A percentile compares a stretch with the other conserved stretches of the same genome.
These are phyloP conservation scores for Epinotia nisella DNA, from an alignment of 2,888 invertebrate genomes.

Conservation along the genomic window DNA sequence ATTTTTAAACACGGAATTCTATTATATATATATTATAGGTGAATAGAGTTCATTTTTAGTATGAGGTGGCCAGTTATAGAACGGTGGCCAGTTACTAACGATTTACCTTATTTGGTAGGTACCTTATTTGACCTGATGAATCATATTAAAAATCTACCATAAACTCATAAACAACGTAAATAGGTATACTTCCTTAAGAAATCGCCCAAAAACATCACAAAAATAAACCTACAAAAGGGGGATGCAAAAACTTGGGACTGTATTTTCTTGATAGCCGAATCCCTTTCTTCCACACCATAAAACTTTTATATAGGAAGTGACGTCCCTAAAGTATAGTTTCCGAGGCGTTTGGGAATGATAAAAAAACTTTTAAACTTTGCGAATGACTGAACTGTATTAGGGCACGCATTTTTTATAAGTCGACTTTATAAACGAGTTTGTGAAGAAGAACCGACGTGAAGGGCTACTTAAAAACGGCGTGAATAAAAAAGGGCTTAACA, in stretches of 20 bases:
- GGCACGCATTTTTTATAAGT: slow-evolving; percentile 54
- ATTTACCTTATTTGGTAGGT: no score
- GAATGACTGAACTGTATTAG: slow-evolving; percentile 61
- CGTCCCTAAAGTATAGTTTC: slow-evolving; percentile 76
- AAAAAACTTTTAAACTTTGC: slow-evolving; percentile 62
- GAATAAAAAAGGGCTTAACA: background rate
- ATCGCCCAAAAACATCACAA: slow-evolving; percentile 34
- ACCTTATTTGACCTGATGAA: no score
- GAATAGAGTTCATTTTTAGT: no score
- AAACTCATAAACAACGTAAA: background rate
- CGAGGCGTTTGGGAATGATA: slow-evolving; percentile 68
- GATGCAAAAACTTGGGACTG: slow-evolving; percentile 72
- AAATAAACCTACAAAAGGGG: slow-evolving; percentile 64
- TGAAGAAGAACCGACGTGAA: slow-evolving; percentile 6
- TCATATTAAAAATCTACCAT: background rate
- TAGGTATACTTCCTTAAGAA: background rate
- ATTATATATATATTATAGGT: no score
- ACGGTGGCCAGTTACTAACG: no score
- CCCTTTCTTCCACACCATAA: slow-evolving; percentile 80
- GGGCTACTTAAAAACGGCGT: background rate
- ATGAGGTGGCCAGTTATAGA: no score
- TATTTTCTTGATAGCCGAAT: slow-evolving; percentile 73
- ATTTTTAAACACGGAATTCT: no score
- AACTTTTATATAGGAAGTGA: slow-evolving; percentile 77
- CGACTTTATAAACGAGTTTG: slow-evolving; percentile 45